Conservation (phyloP, 2,113 vertebrate species). For the Vulpes vulpes region DNA sequence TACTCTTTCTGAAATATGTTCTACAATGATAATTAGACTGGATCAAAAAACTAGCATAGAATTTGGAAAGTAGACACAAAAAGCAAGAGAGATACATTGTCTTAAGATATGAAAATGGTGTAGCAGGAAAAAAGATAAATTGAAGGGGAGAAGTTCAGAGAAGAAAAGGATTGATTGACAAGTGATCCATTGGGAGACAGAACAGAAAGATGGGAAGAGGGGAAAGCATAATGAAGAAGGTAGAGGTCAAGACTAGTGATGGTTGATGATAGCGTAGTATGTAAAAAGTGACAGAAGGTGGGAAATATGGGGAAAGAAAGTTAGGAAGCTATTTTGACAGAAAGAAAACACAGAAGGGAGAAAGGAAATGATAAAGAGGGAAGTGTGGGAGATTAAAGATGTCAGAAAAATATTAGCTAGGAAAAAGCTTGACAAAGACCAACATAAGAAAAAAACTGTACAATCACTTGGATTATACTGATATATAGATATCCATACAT, state of each 20-base stretch:
- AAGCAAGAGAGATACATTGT: background rate
- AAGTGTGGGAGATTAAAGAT: background rate
- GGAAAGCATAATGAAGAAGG: background rate
- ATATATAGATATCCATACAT: background rate
- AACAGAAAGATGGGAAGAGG: background rate
- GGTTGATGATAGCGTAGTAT: background rate
- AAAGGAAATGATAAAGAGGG: background rate
- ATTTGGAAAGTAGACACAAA: conserved; percentile 12
- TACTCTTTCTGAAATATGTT: conserved; percentile 46
- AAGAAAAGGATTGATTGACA: background rate
- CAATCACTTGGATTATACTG: background rate
- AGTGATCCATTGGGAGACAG: background rate
- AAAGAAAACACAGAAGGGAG: background rate
- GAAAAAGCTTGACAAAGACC: background rate
- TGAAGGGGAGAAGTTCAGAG: background rate
- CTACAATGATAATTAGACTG: conserved; percentile 24
- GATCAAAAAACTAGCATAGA: background rate
- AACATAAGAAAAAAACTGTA: conserved; percentile 10
- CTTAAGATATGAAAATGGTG: background rate
- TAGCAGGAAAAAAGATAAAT: background rate
- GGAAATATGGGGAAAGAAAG: background rate
- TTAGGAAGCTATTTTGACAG: background rate
- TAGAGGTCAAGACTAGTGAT: background rate
- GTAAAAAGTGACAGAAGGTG: background rate
- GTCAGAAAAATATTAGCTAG: background rate